Conservation (phyloP, 2,113 vertebrate genomes). For the Bufo gargarizans region DNA sequence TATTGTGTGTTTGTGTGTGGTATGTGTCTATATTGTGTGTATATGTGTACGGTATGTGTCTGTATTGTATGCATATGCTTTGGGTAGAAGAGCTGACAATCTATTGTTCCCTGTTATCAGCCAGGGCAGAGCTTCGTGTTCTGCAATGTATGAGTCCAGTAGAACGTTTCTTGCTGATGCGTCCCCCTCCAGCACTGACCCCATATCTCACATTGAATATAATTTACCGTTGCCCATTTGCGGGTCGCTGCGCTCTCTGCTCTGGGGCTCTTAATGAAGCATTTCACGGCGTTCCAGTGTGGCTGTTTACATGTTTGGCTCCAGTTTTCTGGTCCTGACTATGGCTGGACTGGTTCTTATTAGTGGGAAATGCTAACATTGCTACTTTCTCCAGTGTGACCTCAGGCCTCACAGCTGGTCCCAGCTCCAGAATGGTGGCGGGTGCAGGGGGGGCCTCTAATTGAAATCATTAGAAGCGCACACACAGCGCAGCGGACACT, state of each 20-base stretch:
- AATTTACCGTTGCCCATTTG: background rate
- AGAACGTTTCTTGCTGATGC: background rate
- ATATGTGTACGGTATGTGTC: background rate
- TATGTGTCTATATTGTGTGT: background rate
- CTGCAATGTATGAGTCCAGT: background rate
- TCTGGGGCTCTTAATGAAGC: background rate
- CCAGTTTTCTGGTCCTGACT: constrained; percentile 6
- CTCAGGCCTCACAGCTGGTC: constrained; percentile 13
- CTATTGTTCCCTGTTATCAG: background rate
- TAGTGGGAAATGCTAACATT: constrained; percentile 28
- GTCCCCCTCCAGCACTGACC: background rate
- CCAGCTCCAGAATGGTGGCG: background rate
- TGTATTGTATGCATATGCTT: background rate
- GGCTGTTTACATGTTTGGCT: background rate
- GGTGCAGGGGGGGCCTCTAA: background rate
- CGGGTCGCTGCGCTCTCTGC: background rate
- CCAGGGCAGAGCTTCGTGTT: background rate
- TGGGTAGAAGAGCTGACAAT: background rate
- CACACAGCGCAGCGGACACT: background rate
- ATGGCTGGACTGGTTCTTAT: constrained; percentile 14
- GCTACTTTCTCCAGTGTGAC: constrained; percentile 26
- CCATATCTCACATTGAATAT: background rate
- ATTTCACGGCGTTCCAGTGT: background rate
- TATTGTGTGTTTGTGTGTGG: background rate
- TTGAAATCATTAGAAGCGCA: background rate